Base-by-base conservation (phyloP, 2,888 invertebrate genomes). In the Drosophila heteroneura region DNA sequence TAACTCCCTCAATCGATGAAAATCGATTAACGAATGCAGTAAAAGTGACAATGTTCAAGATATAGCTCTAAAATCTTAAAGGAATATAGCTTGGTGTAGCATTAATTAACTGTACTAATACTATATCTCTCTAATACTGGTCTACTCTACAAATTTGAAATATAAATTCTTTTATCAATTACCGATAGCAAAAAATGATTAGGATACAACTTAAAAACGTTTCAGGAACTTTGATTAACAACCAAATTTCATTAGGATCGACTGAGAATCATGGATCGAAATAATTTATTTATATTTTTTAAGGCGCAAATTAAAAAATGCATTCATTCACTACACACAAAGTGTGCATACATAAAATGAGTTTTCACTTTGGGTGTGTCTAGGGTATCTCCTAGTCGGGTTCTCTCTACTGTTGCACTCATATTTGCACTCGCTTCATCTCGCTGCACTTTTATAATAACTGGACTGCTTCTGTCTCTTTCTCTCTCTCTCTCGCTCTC, bases 381-480 rank as follows among this genome's bases (percentile, higher is more conserved):
- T 1, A n/a, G 26, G 26, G 26, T 47, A 47, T 47, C 26, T 47
- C 2, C 9, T 5, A 26, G 26, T 47, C 47, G 26, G 26, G 5
- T 39, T 44, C 19, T 26, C 12, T 26, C 12, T 30, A 3, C 35
- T 57, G 6, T 6, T 5, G 22, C 44, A 47, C 19, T 16, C 30
- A 39, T 44, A 56, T 52, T 65, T 53, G 16, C 47, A 44, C 49
- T n/a, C 33, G 26, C 53, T 57, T 51, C 32, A 60, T 57, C 30
- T 19, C 35, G 39, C 16, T 66, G 54, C 68, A 73, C 33, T 69
- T 72, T 73, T 41, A 39, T 54, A 49, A 61, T 54, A 60, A 69
- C 62, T 66, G 56, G 10, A 59, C 53, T 35, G 35, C 37, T 6
- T n/a, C n/a, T 53, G 16, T 28, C 28, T 33, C 30, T 14, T 1